Percentiles rank a stretch among this genome's conserved stretches.
phyloP scores from a whole-genome alignment of 2,888 invertebrate genomes.

The Arctia plantaginis region DNA sequence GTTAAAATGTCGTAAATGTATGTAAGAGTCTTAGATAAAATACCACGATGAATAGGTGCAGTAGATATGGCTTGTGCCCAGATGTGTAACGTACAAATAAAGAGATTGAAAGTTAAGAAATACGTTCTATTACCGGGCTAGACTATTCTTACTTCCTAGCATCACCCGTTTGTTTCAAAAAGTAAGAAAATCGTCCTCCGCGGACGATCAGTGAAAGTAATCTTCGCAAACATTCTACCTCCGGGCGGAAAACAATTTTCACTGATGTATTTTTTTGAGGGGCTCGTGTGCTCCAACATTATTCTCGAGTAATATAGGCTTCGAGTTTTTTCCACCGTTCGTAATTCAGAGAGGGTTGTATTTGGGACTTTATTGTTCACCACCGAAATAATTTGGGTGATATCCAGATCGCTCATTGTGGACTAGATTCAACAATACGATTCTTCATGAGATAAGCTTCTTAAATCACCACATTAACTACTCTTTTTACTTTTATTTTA shows the following conservation, averaged over 20 bases:
- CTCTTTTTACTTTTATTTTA: conserved; percentile 28
- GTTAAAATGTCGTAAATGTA: no score
- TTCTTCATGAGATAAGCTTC: conserved; percentile 54
- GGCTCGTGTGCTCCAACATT: conserved; percentile 50
- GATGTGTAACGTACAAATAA: conserved; percentile 32
- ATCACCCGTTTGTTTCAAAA: conserved; percentile 63
- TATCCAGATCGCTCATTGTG: conserved; percentile 20
- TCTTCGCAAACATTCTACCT: conserved; percentile 72
- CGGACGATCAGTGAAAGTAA: conserved; percentile 73
- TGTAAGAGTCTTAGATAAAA: no score
- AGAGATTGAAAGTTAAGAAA: conserved; percentile 40
- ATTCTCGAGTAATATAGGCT: conserved; percentile 50
- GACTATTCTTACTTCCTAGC: conserved; percentile 66
- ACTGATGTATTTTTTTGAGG: conserved; percentile 71
- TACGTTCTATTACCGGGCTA: conserved; percentile 49
- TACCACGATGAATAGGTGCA: no score
- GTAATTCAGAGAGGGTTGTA: conserved; percentile 45
- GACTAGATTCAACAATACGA: conserved; percentile 37
- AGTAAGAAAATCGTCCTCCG: conserved; percentile 69
- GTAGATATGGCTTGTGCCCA: conserved; percentile 13
- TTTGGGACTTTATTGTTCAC: conserved; percentile 26
- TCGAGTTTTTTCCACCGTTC: conserved; percentile 44
- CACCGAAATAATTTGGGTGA: conserved; percentile 34
- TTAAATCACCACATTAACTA: conserved; percentile 44
- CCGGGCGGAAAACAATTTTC: conserved; percentile 73